Evolutionary conservation across 2,888 invertebrate genomes (phyloP).

Genomic region (Busseola fusca): DNA sequence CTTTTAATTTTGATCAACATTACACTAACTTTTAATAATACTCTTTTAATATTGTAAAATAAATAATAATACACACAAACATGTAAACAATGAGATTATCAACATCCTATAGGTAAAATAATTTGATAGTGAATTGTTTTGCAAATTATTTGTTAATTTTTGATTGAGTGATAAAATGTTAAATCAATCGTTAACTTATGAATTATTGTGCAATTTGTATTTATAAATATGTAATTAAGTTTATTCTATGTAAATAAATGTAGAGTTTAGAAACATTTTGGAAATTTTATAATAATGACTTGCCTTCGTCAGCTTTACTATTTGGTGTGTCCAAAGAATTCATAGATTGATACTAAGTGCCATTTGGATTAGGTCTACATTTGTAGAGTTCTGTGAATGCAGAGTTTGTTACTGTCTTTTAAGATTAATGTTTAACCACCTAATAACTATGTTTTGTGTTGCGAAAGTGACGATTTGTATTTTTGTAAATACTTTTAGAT

Average conservation of each 20-base stretch:
- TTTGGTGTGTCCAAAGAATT: slow-evolving; percentile 68
- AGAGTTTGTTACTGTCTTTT: slow-evolving; percentile 55
- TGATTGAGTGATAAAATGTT: slow-evolving; percentile 34
- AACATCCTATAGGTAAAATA: slow-evolving; percentile 1
- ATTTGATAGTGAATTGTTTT: neutral
- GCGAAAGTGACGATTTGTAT: slow-evolving; percentile 52
- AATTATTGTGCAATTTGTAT: slow-evolving; percentile 61
- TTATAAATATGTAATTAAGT: slow-evolving; percentile 51
- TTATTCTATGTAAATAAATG: slow-evolving; percentile 60
- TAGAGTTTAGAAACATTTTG: slow-evolving; percentile 41
- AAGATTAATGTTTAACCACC: slow-evolving; percentile 71
- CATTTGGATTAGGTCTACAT: slow-evolving; percentile 69
- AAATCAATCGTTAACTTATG: slow-evolving; percentile 43
- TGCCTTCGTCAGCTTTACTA: slow-evolving; percentile 66
- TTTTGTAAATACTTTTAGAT: slow-evolving; percentile 60
- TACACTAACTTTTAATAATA: neutral
- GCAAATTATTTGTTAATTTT: slow-evolving; percentile 6
- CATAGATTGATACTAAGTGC: slow-evolving; percentile 70
- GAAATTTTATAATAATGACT: slow-evolving; percentile 57
- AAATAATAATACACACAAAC: slow-evolving; percentile 9
- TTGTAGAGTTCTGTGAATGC: slow-evolving; percentile 57
- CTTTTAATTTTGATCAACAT: neutral
- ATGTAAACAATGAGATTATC: slow-evolving; percentile 16
- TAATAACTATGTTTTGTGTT: slow-evolving; percentile 58
- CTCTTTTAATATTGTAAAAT: neutral